Base-by-base conservation (phyloP, 2,113 vertebrate genomes). In the Parus major region DNA sequence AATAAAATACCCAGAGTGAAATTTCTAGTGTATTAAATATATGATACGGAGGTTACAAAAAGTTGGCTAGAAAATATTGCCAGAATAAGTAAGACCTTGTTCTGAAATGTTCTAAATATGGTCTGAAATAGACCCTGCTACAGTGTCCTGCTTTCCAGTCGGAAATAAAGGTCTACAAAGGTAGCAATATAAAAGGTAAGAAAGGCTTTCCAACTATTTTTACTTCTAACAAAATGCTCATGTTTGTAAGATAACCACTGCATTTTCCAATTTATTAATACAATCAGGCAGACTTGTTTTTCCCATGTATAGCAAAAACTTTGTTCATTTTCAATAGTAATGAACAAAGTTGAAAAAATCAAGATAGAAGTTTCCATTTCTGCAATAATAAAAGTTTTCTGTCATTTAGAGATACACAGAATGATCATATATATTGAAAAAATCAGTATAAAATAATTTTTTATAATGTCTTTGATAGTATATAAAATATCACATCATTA, bases 401-500 rank as follows among this genome's bases (percentile, higher is more conserved):
- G 23, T n/a, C 15, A 52, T 91, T 82, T 87, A 88, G 49, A 87
- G 33, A 36, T 71, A 68, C 5, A 60, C 7, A 55, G 10, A 65
- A 63, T 55, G 21, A 11, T 82, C 7, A 47, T 42, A 64, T 20
- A 35, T 35, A 29, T 63, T 29, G 11, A 31, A 84, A 61, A 80
- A 69, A 1, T 64, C 18, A 69, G 5, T n/a, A 29, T 19, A 59
- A 75, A 82, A 66, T 7, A n/a, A 35, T 15, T 39, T 84, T 84
- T 83, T 44, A 82, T 93, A 73, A 31, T 5, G 7, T 11, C 4
- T 77, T 80, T 86, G 29, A 42, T 73, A 15, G 5, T 56, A 68
- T 83, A 59, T 81, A 91, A 96, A 95, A 92, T 59, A 75, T 57
- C 39, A 71, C 28, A 81, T 46, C 28, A 86, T 93, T 95, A 78